These are phyloP conservation scores for Drosophila gaucha DNA, from an alignment of 2,888 invertebrate species.

Conservation along the genomic window DNA sequence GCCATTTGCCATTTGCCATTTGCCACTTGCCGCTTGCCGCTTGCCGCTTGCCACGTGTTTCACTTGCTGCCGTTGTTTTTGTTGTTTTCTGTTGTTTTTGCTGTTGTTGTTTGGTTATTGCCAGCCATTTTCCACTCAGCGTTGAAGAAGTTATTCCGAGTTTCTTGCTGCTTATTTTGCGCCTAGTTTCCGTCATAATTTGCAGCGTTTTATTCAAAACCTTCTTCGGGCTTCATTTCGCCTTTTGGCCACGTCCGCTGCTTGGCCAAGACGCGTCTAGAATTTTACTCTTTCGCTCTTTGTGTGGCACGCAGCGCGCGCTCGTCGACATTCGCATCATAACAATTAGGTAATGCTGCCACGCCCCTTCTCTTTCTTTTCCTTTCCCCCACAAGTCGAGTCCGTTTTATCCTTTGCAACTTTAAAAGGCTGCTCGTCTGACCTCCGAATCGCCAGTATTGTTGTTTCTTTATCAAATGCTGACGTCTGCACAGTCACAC, in stretches of 20 bases:
- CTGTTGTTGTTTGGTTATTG: constrained; percentile 34
- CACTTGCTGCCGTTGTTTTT: constrained; percentile 18
- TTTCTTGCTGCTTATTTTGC: constrained; percentile 55
- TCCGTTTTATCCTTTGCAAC: constrained; percentile 33
- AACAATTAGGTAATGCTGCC: constrained; percentile 64
- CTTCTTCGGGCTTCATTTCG: constrained; percentile 46
- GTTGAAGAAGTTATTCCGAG: constrained; percentile 29
- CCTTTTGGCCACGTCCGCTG: constrained; percentile 41
- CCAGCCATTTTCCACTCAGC: constrained; percentile 28
- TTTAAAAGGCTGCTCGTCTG: constrained; percentile 50
- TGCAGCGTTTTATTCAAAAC: constrained; percentile 73
- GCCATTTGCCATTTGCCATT: constrained; percentile 49
- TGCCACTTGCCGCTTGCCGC: constrained; percentile 13
- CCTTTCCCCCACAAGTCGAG: not conserved
- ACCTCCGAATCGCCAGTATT: constrained; percentile 11
- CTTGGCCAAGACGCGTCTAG: constrained; percentile 32
- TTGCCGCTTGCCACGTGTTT: constrained; percentile 23
- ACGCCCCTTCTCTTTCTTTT: not conserved
- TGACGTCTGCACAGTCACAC: constrained; percentile 57
- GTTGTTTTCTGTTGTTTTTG: constrained; percentile 1
- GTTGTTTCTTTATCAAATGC: constrained; percentile 54
- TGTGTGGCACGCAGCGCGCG: constrained; percentile 14
- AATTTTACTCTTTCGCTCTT: constrained; percentile 35
- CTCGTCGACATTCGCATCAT: constrained; percentile 63
- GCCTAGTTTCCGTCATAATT: constrained; percentile 80